These are phyloP conservation scores for Myotis myotis DNA, from an alignment of 2,797 vertebrate genomes.

Conservation along the genomic window DNA sequence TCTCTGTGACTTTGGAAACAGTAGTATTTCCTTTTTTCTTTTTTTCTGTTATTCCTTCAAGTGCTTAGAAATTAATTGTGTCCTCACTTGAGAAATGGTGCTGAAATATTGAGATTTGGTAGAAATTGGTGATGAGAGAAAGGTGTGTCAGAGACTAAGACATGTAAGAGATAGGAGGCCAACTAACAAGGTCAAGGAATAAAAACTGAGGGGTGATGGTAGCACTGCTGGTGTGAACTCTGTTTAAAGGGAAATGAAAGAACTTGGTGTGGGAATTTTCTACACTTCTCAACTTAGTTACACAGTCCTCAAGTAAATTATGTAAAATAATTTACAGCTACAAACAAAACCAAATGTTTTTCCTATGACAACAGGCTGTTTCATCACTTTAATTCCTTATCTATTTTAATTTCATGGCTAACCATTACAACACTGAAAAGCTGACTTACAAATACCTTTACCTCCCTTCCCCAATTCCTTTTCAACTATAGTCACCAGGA, in stretches of 20 bases:
- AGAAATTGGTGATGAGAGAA: neutral
- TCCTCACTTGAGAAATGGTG: neutral
- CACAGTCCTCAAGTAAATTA: neutral
- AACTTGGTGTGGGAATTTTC: neutral
- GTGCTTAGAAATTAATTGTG: neutral
- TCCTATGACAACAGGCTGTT: neutral
- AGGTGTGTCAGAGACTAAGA: neutral
- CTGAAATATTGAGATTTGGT: neutral
- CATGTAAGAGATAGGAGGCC: neutral
- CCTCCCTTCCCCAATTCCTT: neutral
- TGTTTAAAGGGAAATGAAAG: neutral
- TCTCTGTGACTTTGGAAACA: neutral
- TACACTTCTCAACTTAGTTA: neutral
- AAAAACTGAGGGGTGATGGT: neutral
- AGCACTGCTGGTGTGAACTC: neutral
- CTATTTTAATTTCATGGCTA: neutral
- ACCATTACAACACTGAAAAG: neutral
- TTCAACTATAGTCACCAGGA: neutral
- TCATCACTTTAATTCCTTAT: neutral
- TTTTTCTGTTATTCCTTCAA: neutral
- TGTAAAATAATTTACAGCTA: neutral
- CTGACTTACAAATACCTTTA: neutral
- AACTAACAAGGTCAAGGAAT: neutral
- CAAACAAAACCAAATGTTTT: neutral
- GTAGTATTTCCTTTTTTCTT: neutral